A percentile compares a stretch with the other conserved stretches of the same genome.
Conservation (phyloP, 2,888 invertebrate genomes). For the Tenthredo livida region DNA sequence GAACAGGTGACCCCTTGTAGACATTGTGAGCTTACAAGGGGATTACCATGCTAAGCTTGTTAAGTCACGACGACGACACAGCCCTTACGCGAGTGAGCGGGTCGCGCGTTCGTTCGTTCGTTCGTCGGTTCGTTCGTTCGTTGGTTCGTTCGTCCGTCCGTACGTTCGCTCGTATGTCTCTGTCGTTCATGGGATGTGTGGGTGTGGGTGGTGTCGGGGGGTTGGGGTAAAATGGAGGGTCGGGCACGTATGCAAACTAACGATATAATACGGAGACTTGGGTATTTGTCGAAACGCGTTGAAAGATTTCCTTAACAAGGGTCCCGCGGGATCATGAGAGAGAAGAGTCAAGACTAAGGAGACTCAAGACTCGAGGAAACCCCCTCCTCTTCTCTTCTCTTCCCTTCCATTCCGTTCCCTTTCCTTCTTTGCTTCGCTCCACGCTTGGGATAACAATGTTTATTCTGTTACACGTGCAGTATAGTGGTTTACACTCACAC, state of each 20-base stretch:
- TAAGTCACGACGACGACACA: constrained; percentile 74
- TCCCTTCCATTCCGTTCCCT: not conserved
- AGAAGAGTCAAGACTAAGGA: not conserved
- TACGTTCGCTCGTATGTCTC: constrained; percentile 43
- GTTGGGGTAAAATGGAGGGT: not conserved
- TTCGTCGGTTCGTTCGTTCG: constrained; percentile 43
- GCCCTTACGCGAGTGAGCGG: constrained; percentile 43
- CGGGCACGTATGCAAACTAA: constrained; percentile 52
- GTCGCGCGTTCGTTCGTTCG: constrained; percentile 57
- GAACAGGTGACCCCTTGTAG: constrained; percentile 78
- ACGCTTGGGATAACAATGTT: constrained; percentile 63
- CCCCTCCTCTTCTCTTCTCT: not conserved
- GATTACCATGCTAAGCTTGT: constrained; percentile 77
- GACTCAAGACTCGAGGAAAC: constrained; percentile 13
- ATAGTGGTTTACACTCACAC: not conserved
- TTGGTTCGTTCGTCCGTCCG: constrained; percentile 49
- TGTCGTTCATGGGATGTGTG: constrained; percentile 5
- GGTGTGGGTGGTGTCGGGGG: not conserved
- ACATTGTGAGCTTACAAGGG: constrained; percentile 78
- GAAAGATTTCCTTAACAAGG: constrained; percentile 58
- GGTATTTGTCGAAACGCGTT: constrained; percentile 61
- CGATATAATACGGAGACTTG: constrained; percentile 49
- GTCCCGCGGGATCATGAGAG: constrained; percentile 55
- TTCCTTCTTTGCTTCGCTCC: not conserved
- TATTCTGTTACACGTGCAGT: constrained; percentile 44